Percentiles rank a stretch among this genome's conserved stretches.
These are phyloP conservation scores for Peromyscus eremicus DNA, from an alignment of 2,797 vertebrate genomes.

Conservation along the genomic window DNA sequence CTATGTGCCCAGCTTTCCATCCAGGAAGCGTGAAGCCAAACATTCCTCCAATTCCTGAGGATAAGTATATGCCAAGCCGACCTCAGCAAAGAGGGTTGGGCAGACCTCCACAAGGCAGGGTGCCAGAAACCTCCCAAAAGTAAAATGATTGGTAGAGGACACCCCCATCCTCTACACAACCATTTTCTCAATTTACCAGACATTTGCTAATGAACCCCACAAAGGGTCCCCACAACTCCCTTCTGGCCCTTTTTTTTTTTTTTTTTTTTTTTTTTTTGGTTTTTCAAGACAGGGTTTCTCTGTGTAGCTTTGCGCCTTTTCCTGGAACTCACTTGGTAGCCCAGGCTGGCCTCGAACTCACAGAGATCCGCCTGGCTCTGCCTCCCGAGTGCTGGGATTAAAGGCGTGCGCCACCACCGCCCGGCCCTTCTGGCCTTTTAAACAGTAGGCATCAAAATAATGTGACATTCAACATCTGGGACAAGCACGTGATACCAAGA, in stretches of 20 bases:
- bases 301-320: too few relatives aligned
- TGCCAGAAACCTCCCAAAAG: background rate
- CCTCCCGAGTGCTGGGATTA: too few relatives aligned
- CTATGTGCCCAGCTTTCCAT: background rate
- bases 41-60: slow-evolving; percentile 60
- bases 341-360: too few relatives aligned
- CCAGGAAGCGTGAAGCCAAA: background rate
- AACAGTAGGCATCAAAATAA: background rate
- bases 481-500: background rate
- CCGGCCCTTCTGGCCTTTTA: background rate
- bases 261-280: too few relatives aligned
- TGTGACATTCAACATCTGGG: background rate
- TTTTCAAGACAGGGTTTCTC: too few relatives aligned
- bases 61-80: background rate
- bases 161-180: background rate
- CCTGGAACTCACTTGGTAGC: too few relatives aligned
- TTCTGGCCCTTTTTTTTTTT: slow-evolving; percentile 14
- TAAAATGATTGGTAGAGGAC: background rate
- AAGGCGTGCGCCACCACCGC: too few relatives aligned
- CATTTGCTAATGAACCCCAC: background rate
- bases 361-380: too few relatives aligned
- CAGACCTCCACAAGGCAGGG: background rate
- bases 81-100: background rate
- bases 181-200: background rate
- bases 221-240: background rate